phyloP scores from a whole-genome alignment of 2,888 invertebrate species.

The Pandemis corylana region DNA sequence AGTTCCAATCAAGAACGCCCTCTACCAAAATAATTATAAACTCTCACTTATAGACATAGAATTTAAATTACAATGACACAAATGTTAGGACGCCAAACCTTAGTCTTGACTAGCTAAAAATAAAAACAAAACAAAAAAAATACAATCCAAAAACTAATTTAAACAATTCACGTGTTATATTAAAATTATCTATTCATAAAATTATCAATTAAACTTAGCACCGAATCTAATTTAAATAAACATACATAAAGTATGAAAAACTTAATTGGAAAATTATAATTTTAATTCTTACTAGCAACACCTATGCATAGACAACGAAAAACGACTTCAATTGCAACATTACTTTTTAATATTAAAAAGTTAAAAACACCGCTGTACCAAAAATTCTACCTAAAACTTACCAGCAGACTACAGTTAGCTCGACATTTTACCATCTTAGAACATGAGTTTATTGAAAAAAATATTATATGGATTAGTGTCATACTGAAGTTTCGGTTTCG shows the following conservation, averaged over 20 bases:
- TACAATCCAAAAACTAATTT: neutral
- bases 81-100: constrained; percentile 11
- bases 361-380: constrained; percentile 40
- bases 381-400: constrained; percentile 35
- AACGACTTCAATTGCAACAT: constrained; percentile 34
- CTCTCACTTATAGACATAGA: constrained; percentile 1
- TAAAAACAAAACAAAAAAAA: constrained; percentile 11
- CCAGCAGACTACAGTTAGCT: neutral
- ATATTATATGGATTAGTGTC: too few relatives aligned
- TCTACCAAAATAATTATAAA: neutral
- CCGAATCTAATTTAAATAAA: constrained; percentile 32
- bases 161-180: constrained; percentile 4
- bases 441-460: neutral
- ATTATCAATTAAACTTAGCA: constrained; percentile 37
- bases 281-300: constrained; percentile 38
- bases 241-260: constrained; percentile 41
- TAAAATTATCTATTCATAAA: constrained; percentile 32
- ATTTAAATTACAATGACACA: constrained; percentile 12
- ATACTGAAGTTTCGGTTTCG: too few relatives aligned
- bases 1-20: neutral
- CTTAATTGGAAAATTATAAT: constrained; percentile 28
- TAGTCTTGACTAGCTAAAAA: constrained; percentile 40
- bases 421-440: neutral
- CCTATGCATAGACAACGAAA: constrained; percentile 42
- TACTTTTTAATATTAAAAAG: constrained; percentile 36